Percentiles rank a stretch among this genome's conserved stretches.
Evolutionary conservation across 2,113 vertebrate genomes (phyloP).

Genomic region (Synodontis membranacea): DNA sequence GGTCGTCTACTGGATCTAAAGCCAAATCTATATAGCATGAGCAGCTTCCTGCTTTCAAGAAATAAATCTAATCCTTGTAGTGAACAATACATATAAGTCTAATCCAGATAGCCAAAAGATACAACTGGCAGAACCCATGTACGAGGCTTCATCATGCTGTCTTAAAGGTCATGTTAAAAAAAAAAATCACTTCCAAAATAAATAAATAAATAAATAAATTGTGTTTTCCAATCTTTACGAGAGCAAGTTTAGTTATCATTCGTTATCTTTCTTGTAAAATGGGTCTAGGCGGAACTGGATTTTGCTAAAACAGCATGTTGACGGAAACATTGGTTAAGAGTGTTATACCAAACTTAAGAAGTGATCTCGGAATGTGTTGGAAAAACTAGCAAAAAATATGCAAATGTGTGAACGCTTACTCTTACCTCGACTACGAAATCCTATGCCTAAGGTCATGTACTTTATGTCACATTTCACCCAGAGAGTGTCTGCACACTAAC

Average conservation of each 20-base stretch:
- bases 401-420: too few relatives aligned
- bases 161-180: neutral
- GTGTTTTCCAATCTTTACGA: neutral
- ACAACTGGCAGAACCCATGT: neutral
- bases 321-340: neutral
- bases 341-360: neutral
- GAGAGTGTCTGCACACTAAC: neutral
- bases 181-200: too few relatives aligned
- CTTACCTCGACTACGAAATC: too few relatives aligned
- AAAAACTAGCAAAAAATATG: neutral
- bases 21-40: neutral
- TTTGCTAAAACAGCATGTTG: neutral
- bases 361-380: neutral
- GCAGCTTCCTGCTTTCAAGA: too few relatives aligned
- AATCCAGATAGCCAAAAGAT: neutral
- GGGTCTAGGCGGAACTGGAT: neutral
- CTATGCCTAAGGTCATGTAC: neutral
- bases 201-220: too few relatives aligned
- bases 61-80: neutral
- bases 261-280: neutral
- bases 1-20: neutral
- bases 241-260: neutral
- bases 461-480: slow-evolving; percentile 26
- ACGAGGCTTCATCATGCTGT: neutral
- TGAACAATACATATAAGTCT: neutral